These are phyloP conservation scores for Xenopus petersii DNA, from an alignment of 2,797 vertebrate genomes.

Conservation along the genomic window DNA sequence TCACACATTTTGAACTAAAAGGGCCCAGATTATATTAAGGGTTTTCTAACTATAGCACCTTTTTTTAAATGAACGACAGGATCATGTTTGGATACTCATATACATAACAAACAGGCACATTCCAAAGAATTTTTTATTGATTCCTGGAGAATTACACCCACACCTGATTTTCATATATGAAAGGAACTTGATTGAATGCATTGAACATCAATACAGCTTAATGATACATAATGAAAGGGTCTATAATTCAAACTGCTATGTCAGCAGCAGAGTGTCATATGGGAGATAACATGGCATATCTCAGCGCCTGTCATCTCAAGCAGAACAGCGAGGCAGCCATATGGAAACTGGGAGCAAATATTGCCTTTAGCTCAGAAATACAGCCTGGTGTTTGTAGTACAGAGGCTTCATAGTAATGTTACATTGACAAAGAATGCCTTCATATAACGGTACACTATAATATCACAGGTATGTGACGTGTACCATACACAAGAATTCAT, in stretches of 20 bases:
- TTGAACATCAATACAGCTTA: neutral
- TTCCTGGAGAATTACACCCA: neutral
- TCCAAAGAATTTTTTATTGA: conserved; percentile 2
- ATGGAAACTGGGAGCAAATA: conserved; percentile 26
- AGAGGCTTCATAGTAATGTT: too few species aligned
- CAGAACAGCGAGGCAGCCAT: conserved; percentile 19
- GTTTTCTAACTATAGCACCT: neutral
- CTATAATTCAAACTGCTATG: conserved; percentile 48
- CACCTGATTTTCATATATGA: conserved; percentile 2
- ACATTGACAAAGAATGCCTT: too few species aligned
- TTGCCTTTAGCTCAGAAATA: too few species aligned
- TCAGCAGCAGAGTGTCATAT: conserved; percentile 49
- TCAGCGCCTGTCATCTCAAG: neutral
- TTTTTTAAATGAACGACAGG: neutral
- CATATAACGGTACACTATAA: too few species aligned
- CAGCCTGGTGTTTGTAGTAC: too few species aligned
- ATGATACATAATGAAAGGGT: conserved; percentile 6
- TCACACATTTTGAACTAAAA: too few species aligned
- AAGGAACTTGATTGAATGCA: neutral
- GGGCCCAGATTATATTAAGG: neutral
- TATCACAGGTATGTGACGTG: too few species aligned
- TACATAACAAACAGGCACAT: neutral
- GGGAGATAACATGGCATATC: conserved; percentile 24
- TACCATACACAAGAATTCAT: too few species aligned
- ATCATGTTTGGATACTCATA: neutral